Evolutionary conservation across 2,797 vertebrate genomes (phyloP).

Genomic region (Ptychadena robeensis): DNA sequence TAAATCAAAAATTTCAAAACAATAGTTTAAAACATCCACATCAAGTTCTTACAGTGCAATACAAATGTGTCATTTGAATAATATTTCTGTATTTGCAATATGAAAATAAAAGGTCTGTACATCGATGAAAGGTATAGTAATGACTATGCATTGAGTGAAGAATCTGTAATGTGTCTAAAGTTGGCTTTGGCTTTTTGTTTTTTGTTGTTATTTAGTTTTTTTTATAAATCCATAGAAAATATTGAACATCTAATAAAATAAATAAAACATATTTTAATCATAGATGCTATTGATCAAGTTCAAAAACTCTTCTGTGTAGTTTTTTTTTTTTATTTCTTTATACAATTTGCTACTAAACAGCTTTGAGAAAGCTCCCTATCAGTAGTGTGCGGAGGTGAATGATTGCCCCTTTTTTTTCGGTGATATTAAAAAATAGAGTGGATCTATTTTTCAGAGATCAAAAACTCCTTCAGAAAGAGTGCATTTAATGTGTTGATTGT

Average conservation of each 20-base stretch:
- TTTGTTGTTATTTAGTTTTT: constrained; percentile 41
- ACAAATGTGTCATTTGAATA: constrained; percentile 84
- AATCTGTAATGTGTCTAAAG: constrained; percentile 83
- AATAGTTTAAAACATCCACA: constrained; percentile 81
- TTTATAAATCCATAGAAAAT: constrained; percentile 89
- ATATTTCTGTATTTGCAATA: constrained; percentile 84
- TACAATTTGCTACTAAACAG: constrained; percentile 75
- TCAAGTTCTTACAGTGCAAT: constrained; percentile 87
- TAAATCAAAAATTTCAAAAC: constrained; percentile 74
- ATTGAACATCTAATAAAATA: constrained; percentile 89
- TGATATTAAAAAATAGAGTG: constrained; percentile 72
- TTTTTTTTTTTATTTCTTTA: constrained; percentile 67
- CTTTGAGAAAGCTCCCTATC: constrained; percentile 74
- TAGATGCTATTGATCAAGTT: constrained; percentile 83
- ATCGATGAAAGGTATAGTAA: constrained; percentile 79
- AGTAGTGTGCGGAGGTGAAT: constrained; percentile 75
- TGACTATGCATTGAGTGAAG: constrained; percentile 81
- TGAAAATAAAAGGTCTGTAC: constrained; percentile 88
- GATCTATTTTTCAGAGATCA: constrained; percentile 73
- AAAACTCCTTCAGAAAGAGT: constrained; percentile 73
- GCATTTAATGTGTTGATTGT: constrained; percentile 68
- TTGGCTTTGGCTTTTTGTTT: constrained; percentile 89
- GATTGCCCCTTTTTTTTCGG: constrained; percentile 68
- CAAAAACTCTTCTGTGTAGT: constrained; percentile 73
- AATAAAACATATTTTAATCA: constrained; percentile 85